Evolutionary conservation across 2,113 vertebrate species (phyloP).

Genomic region (Apodemus speciosus): DNA sequence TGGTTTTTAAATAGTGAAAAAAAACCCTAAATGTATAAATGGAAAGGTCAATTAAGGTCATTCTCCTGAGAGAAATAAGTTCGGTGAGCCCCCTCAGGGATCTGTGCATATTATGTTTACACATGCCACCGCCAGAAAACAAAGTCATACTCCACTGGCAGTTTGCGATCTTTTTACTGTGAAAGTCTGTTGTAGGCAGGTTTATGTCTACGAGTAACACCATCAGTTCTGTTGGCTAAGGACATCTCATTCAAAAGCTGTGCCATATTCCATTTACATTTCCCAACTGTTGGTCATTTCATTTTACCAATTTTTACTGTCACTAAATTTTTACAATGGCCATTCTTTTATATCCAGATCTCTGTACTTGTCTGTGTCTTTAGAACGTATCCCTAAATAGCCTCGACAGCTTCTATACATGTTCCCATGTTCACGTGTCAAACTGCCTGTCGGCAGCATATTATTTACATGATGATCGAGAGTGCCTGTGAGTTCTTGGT

Average conservation of each 20-base stretch:
- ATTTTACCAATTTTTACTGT: conserved; percentile 23
- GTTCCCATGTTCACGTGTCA: not conserved
- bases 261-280: not conserved
- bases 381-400: not conserved
- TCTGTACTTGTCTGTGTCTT: conserved; percentile 16
- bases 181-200: not conserved
- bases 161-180: not conserved
- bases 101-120: not conserved
- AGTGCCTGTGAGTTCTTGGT: not conserved
- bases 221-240: not conserved
- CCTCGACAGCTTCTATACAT: not conserved
- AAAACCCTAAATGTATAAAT: not conserved
- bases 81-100: not conserved
- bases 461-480: not conserved
- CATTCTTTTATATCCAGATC: conserved; percentile 36
- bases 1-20: not conserved
- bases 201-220: not conserved
- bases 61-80: not conserved
- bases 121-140: not conserved
- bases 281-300: conserved; percentile 14
- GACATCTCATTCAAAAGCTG: not conserved
- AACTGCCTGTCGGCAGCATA: not conserved
- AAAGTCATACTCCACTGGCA: not conserved
- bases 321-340: not conserved
- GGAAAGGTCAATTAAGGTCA: not conserved